Base-by-base conservation (phyloP, 2,888 invertebrate genomes). In the Ferrisia virgata region DNA sequence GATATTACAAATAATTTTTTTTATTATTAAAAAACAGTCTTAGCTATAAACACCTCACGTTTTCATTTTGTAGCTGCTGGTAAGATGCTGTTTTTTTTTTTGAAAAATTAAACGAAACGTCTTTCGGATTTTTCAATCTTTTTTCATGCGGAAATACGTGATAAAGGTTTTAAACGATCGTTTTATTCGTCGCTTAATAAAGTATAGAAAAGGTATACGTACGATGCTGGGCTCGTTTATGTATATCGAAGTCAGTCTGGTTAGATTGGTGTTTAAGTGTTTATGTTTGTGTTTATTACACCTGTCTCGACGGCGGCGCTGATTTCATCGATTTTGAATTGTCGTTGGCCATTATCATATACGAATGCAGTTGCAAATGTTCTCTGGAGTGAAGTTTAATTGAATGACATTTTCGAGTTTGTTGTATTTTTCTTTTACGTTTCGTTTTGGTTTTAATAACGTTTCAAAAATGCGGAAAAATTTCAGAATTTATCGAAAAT, bases 121-220 rank as follows among this genome's bases (percentile, higher is more conserved):
- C 22, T 64, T 64, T 64, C 15, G 4, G 25, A 25, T 64, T 64
- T 64, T 64, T 64, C 58, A 11, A 9, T 64, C 58, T 64, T 64
- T 64, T 64, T 33, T 31, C 33, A 72, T 72, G 72, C 72, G 72
- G 72, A 72, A 72, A 18, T 72, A 72, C 72, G 72, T 72, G 72
- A 72, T 72, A 33, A 33, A 72, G 25, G n/a, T 72, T 72, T 72
- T 33, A 72, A 72, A 72, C 36, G 33, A 72, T 72, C 72, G 36
- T 72, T 72, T 72, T 72, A 72, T 18, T 33, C 13, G 33, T 28
- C 9, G 3, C 22, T 47, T 15, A n/a, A 1, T 47, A 47, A 2
- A 40, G 40, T 40, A 40, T 11, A n/a, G n/a, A n/a, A n/a, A n/a
- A n/a, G n/a, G 22, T 53, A 22, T 22, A 1, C 1, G 28, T 64